Base-by-base conservation (phyloP, 23 tunicate genomes). In the Aplidium turbinatum region DNA sequence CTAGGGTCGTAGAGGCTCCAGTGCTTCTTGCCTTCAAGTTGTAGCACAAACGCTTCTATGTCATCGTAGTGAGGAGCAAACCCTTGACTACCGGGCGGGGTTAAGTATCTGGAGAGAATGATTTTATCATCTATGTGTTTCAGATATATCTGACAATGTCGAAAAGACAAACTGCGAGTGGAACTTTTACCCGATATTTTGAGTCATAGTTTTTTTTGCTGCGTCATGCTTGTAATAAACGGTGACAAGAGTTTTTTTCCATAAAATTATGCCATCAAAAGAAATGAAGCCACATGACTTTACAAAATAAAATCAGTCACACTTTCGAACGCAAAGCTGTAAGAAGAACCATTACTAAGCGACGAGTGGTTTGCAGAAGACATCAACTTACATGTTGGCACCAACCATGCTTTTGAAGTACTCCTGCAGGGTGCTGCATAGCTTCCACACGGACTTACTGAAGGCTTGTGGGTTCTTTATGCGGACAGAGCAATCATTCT, bases 21-120 rank as follows among this genome's bases (percentile, higher is more conserved):
- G 20, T 81, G 88, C 68, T 93, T 93, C 75, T 76, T 80, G 25
- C 93, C 93, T 63, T 93, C 98, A 4, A 93, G 62, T 32, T 93
- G 98, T 26, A 93, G 52, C 21, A 93, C 93, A 72, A 93, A 93
- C 19, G 93, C 98, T 71, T 93, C 98, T 35, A 93, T 86, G 79
- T 93, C 98, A 50, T 93, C 98, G 52, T 85, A 93, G 71, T 93
- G 98, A 9, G 98, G 98, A 45, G 98, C 98, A 63, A 93, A 93
- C 11, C 98, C 98, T 55, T 85, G 93, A 16, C 83, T 73, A 5
- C 98, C 93, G 13, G 98, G 84, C 6, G 98, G 98, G 1, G 98
- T 93, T 20, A 93, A 68, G 47, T 93, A 93, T 6, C 92, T 92
- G 63, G 36, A 50, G 9, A 21, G 51, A 45, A 45, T 16, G 18